phyloP scores from a whole-genome alignment of 2,797 vertebrate genomes.

The Thripadectes ignobilis region DNA sequence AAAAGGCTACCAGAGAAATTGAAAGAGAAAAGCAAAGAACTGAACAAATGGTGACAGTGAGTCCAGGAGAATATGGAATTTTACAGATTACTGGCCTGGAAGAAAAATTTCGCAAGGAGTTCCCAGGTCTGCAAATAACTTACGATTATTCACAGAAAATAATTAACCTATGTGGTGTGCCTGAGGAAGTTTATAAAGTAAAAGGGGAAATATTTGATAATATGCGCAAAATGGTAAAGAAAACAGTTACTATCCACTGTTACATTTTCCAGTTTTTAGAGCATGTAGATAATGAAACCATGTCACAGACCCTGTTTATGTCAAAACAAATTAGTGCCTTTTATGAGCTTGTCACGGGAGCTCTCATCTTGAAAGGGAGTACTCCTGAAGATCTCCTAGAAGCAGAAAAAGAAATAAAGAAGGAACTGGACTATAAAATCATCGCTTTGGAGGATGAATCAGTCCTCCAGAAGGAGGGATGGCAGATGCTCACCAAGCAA shows the following conservation, averaged over 20 bases:
- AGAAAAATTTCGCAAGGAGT: not conserved
- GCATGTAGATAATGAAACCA: conserved; percentile 66
- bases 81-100: conserved; percentile 74
- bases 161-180: conserved; percentile 77
- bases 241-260: conserved; percentile 56
- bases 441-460: conserved; percentile 75
- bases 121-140: conserved; percentile 71
- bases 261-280: conserved; percentile 79
- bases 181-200: conserved; percentile 71
- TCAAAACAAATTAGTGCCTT: conserved; percentile 77
- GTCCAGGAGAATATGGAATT: conserved; percentile 71
- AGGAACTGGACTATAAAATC: conserved; percentile 38
- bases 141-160: conserved; percentile 54
- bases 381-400: conserved; percentile 59
- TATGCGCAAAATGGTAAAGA: conserved; percentile 60
- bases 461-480: conserved; percentile 70
- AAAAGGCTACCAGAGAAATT: conserved; percentile 60
- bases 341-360: conserved; percentile 62
- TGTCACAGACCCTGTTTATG: conserved; percentile 81
- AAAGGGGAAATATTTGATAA: conserved; percentile 80
- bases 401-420: conserved; percentile 76
- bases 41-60: conserved; percentile 54
- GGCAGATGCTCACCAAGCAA: conserved; percentile 65
- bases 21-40: conserved; percentile 75
- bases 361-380: conserved; percentile 70